Conservation (phyloP, 2,113 vertebrate genomes). For the Chunga burmeisteri region DNA sequence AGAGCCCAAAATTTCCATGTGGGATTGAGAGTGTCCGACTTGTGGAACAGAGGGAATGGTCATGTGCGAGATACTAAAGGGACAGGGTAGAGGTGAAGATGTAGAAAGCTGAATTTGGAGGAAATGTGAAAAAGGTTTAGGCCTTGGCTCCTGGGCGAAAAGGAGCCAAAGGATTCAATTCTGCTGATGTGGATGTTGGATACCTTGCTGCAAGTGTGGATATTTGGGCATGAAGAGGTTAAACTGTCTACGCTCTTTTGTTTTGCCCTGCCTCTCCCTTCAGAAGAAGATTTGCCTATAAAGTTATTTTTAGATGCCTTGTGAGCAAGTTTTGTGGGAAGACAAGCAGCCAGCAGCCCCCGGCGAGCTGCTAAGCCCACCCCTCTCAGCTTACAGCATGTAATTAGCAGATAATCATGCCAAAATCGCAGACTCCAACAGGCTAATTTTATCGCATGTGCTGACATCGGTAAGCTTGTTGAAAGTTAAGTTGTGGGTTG, state of each 20-base stretch:
- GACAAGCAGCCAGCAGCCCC: slow-evolving; percentile 73
- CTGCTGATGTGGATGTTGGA: background rate
- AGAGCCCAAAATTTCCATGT: accelerated
- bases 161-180: background rate
- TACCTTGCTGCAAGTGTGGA: accelerated
- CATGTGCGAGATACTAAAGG: accelerated
- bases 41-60: background rate
- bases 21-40: background rate
- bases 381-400: slow-evolving; percentile 79
- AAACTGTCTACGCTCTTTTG: background rate
- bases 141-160: background rate
- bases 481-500: slow-evolving; percentile 12
- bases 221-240: background rate
- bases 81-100: background rate
- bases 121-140: background rate
- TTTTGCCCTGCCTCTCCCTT: background rate
- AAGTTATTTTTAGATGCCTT: slow-evolving; percentile 53
- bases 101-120: background rate
- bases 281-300: background rate
- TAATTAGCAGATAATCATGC: slow-evolving; percentile 73
- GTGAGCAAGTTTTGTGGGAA: slow-evolving; percentile 7
- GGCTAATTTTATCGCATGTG: slow-evolving; percentile 1
- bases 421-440: slow-evolving; percentile 4
- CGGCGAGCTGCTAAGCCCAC: slow-evolving; percentile 69
- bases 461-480: slow-evolving; percentile 10